These are phyloP conservation scores for Saturnia pavonia DNA, from an alignment of 2,888 invertebrate species.

Conservation along the genomic window DNA sequence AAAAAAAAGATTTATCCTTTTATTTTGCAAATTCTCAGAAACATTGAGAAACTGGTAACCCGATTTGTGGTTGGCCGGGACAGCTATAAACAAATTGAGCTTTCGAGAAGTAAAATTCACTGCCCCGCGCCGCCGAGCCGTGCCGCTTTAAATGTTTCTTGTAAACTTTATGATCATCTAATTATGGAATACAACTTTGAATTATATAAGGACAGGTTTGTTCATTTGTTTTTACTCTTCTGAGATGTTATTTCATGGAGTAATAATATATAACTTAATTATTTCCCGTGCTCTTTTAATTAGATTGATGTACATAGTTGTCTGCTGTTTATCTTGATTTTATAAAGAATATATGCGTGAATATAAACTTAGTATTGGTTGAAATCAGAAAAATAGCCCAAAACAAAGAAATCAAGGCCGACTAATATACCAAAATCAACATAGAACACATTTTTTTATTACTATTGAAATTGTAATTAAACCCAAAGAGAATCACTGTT, in stretches of 20 bases:
- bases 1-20: background rate
- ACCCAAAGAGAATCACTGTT: no score
- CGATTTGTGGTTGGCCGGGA: slow-evolving; percentile 28
- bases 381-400: no score
- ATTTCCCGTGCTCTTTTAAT: background rate
- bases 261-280: background rate
- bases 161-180: slow-evolving; percentile 30
- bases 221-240: slow-evolving; percentile 11
- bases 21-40: slow-evolving; percentile 2
- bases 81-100: slow-evolving; percentile 28
- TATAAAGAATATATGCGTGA: no score
- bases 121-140: slow-evolving; percentile 21
- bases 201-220: background rate
- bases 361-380: no score
- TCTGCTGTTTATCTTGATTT: no score
- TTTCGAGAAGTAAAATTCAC: slow-evolving; percentile 30
- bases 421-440: no score
- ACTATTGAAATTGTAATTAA: no score
- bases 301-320: background rate
- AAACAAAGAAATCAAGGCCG: no score
- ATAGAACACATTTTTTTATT: no score
- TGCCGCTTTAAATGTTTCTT: slow-evolving; percentile 27
- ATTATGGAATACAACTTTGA: slow-evolving; percentile 21
- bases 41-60: background rate
- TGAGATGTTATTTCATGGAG: background rate